phyloP scores from a whole-genome alignment of 2,888 invertebrate species.

The Epirrita christyi region DNA sequence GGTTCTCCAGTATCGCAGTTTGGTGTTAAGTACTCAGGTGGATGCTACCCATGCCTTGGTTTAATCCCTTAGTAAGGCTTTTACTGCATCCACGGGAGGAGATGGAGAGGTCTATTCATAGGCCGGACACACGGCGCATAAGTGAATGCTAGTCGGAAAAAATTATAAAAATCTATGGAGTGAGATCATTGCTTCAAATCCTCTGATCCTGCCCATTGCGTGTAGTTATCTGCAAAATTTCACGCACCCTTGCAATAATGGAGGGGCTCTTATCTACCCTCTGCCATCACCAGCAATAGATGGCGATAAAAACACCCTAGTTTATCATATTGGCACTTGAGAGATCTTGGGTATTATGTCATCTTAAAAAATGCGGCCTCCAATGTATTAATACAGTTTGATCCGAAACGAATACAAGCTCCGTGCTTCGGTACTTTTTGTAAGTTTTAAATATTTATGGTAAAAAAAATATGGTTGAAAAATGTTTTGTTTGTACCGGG shows the following conservation, averaged over 20 bases:
- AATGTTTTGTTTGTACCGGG: too few relatives aligned
- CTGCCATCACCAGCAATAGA: conserved; percentile 53
- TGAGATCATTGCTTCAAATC: conserved; percentile 45
- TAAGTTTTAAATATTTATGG: too few relatives aligned
- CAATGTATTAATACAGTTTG: neutral
- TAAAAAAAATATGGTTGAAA: too few relatives aligned
- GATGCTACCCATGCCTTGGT: too few relatives aligned
- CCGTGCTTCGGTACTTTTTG: too few relatives aligned
- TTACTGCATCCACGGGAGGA: too few relatives aligned
- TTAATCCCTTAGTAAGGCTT: too few relatives aligned
- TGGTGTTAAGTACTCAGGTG: too few relatives aligned
- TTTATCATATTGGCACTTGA: conserved; percentile 82
- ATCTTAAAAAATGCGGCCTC: conserved; percentile 62
- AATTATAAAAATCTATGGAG: conserved; percentile 1
- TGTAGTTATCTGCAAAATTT: conserved; percentile 77
- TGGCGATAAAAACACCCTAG: conserved; percentile 70
- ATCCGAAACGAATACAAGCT: neutral
- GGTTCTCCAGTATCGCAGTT: too few relatives aligned
- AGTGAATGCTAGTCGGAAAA: neutral
- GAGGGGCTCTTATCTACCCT: conserved; percentile 75
- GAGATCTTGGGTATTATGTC: conserved; percentile 68
- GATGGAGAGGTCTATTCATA: too few relatives aligned
- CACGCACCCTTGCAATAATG: conserved; percentile 81
- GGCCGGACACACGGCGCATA: too few relatives aligned
- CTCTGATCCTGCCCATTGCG: conserved; percentile 64